phyloP scores from a whole-genome alignment of 2,113 vertebrate genomes.

The Manacus vitellinus region DNA sequence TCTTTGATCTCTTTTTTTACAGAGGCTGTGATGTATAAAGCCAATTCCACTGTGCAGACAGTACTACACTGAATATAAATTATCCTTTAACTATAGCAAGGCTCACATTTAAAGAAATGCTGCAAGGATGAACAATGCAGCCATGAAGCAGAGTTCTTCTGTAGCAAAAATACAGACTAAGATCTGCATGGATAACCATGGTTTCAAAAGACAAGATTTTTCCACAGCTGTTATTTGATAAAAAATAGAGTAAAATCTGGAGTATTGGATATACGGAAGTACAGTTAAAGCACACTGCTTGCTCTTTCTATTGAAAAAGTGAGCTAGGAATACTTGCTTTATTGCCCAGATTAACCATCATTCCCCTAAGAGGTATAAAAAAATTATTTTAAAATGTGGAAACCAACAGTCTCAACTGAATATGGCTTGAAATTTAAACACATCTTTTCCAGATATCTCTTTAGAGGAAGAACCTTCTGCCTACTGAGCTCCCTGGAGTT shows the following conservation, averaged over 20 bases:
- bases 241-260: neutral
- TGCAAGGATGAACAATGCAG: constrained; percentile 51
- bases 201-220: neutral
- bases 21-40: constrained; percentile 73
- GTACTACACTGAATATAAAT: constrained; percentile 71
- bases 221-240: neutral
- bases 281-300: neutral
- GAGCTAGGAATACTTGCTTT: neutral
- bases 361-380: constrained; percentile 25
- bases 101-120: constrained; percentile 50
- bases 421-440: constrained; percentile 55
- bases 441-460: constrained; percentile 43
- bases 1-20: constrained; percentile 73
- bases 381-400: constrained; percentile 14
- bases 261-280: neutral
- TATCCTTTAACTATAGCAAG: constrained; percentile 58
- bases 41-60: constrained; percentile 72
- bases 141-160: constrained; percentile 13
- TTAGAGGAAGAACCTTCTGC: constrained; percentile 44
- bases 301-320: neutral
- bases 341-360: neutral
- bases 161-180: constrained; percentile 22
- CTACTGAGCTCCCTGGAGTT: constrained; percentile 63
- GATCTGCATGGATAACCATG: constrained; percentile 15
- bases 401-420: constrained; percentile 36